Percentiles rank a stretch among this genome's conserved stretches.
phyloP scores from a whole-genome alignment of 1,140 invertebrate species.

The Periplaneta americana region DNA sequence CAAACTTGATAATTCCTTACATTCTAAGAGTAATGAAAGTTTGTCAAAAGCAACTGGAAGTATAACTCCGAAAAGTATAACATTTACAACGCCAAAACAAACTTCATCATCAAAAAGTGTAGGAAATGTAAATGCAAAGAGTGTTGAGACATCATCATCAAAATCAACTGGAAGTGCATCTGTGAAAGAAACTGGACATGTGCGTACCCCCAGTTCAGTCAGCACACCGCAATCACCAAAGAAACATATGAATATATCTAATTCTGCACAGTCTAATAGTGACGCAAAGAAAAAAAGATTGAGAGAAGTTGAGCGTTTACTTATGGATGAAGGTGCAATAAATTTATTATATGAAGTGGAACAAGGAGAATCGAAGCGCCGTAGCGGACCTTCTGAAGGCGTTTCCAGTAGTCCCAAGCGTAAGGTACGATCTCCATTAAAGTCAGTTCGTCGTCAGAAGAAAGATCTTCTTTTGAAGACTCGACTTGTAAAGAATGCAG shows the following conservation, averaged over 20 bases:
- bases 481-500: slow-evolving; percentile 49
- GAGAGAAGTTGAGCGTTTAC: slow-evolving; percentile 65
- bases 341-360: slow-evolving; percentile 77
- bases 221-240: background rate
- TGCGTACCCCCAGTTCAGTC: too few species aligned
- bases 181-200: too few species aligned
- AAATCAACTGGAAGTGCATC: background rate
- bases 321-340: slow-evolving; percentile 79
- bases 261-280: background rate
- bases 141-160: slow-evolving; percentile 28
- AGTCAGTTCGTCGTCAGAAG: slow-evolving; percentile 11
- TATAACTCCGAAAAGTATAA: background rate
- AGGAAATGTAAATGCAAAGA: background rate
- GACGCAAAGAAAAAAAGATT: slow-evolving; percentile 1
- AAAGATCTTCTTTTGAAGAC: slow-evolving; percentile 31
- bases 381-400: background rate
- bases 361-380: slow-evolving; percentile 32
- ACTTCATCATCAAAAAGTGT: background rate
- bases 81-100: background rate
- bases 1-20: background rate
- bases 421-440: background rate
- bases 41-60: background rate
- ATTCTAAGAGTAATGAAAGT: background rate
- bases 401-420: background rate
- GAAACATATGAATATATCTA: background rate